Percentiles rank a stretch among this genome's conserved stretches.
phyloP scores from a whole-genome alignment of 2,888 invertebrate genomes.

The Catocala sponsa region DNA sequence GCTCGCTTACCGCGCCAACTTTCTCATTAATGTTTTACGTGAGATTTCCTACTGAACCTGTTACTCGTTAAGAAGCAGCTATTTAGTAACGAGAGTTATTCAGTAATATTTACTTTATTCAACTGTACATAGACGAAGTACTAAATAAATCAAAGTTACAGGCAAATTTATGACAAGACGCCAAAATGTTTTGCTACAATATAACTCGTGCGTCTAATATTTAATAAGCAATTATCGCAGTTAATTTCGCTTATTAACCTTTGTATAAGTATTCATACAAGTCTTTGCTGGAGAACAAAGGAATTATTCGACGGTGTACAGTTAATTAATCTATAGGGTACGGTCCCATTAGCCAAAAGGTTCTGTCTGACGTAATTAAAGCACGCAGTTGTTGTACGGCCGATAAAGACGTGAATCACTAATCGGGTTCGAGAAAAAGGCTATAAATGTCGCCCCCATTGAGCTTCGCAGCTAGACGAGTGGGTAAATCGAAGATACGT shows the following conservation, averaged over 20 bases:
- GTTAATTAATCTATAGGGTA: slow-evolving; percentile 74
- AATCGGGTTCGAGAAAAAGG: slow-evolving; percentile 51
- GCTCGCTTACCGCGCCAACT: slow-evolving; percentile 67
- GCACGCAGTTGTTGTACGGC: slow-evolving; percentile 38
- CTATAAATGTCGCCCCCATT: slow-evolving; percentile 52
- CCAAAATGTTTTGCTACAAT: slow-evolving; percentile 7
- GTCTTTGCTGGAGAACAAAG: slow-evolving; percentile 56
- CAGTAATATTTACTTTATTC: slow-evolving; percentile 3
- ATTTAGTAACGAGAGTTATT: slow-evolving; percentile 13
- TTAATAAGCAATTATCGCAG: slow-evolving; percentile 56
- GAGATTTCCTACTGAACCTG: slow-evolving; percentile 55
- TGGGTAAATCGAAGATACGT: slow-evolving; percentile 65
- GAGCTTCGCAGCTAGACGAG: slow-evolving; percentile 43
- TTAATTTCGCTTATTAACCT: slow-evolving; percentile 53
- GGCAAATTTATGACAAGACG: neutral
- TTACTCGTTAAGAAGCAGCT: slow-evolving; percentile 36
- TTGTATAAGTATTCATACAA: slow-evolving; percentile 47
- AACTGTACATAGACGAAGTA: neutral
- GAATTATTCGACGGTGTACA: slow-evolving; percentile 65
- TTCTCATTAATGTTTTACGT: slow-evolving; percentile 72
- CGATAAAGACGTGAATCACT: slow-evolving; percentile 50
- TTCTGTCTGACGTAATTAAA: slow-evolving; percentile 39
- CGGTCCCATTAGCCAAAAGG: slow-evolving; percentile 65
- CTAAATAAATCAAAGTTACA: slow-evolving; percentile 1
- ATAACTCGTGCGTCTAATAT: slow-evolving; percentile 32